Evolutionary conservation across 2,888 invertebrate genomes (phyloP).

Genomic region (Melanophora roralis): DNA sequence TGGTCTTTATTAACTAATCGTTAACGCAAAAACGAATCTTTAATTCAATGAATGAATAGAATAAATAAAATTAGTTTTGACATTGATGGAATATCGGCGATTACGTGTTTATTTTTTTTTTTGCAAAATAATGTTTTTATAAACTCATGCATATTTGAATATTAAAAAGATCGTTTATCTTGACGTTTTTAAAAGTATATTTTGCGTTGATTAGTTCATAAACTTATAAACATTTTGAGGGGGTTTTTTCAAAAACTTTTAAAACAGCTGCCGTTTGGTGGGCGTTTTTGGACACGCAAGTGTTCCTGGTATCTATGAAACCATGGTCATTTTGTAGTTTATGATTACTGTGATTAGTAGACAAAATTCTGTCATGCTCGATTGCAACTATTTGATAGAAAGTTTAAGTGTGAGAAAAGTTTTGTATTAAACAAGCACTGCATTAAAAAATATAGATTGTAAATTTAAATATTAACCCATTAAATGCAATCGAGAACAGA

Average conservation of each 20-base stretch:
- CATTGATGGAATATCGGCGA: constrained; percentile 58
- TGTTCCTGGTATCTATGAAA: not conserved
- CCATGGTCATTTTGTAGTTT: constrained; percentile 1
- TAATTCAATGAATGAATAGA: constrained; percentile 9
- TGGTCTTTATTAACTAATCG: constrained; percentile 43
- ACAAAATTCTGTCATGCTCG: constrained; percentile 3
- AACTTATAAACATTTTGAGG: not conserved
- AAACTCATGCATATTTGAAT: constrained; percentile 47
- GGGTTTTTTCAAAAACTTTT: not conserved
- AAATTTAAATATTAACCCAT: too few relatives aligned
- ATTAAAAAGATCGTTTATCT: constrained; percentile 57
- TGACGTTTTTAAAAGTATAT: not conserved
- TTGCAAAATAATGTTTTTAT: constrained; percentile 40
- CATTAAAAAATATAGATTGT: not conserved
- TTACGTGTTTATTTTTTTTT: constrained; percentile 48
- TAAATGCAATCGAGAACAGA: too few relatives aligned
- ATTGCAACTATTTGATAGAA: not conserved
- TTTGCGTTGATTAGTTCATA: constrained; percentile 9
- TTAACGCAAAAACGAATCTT: not conserved
- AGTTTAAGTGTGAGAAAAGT: constrained; percentile 14
- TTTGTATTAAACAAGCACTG: not conserved
- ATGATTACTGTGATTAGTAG: constrained; percentile 27
- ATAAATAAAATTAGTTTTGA: constrained; percentile 33
- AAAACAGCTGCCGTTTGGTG: constrained; percentile 43
- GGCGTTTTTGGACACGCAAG: constrained; percentile 46